Evolutionary conservation across 2,888 invertebrate species (phyloP), one percentile per base, ranked within the genome.

Genomic region (Laothoe populi): DNA sequence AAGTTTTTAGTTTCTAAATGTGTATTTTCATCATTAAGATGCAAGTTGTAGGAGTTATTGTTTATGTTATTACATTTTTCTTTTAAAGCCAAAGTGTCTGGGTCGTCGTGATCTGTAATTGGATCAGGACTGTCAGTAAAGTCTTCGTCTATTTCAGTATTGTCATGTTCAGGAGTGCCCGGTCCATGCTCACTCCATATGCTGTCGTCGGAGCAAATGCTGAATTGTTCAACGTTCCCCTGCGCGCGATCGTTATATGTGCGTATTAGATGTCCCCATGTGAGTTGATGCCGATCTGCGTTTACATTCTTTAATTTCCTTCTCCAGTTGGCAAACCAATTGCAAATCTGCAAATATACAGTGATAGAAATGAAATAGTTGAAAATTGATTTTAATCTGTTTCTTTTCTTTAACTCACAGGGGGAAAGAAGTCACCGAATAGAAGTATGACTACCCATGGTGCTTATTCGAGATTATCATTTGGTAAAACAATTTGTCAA

Each of bases 291-390:
- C 58, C 94, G 94, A 74, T 96, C 95, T 46, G 93, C 93, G 67
- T 95, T 95, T 0, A 96, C 96, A 79, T 96, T 96, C 86, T 96
- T 96, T 63, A 96, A 85, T 81, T 96, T 96, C 73, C 96, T 88
- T 64, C 96, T 92, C 96, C 96, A 96, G 77, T 96, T 96, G n/a
- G 96, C 96, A 81, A 96, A 96, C 96, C 96, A 96, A 83, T 96
- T 96, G 75, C 95, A 95, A 63, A 95, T 95, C 95, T 95, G 86
- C 58, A 86, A 87, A 64, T 42, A 67, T 35, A 69, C 48, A 46
- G 53, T 11, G 31, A 23, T 57, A 62, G 40, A 58, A 61, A 31
- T 42, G 48, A 57, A 64, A 61, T 57, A 61, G 61, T 7, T 26
- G 19, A 44, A 44, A 44, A 44, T 10, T 3, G 10, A 21, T 44